phyloP scores from a whole-genome alignment of 2,113 vertebrate species.

The Passer domesticus region DNA sequence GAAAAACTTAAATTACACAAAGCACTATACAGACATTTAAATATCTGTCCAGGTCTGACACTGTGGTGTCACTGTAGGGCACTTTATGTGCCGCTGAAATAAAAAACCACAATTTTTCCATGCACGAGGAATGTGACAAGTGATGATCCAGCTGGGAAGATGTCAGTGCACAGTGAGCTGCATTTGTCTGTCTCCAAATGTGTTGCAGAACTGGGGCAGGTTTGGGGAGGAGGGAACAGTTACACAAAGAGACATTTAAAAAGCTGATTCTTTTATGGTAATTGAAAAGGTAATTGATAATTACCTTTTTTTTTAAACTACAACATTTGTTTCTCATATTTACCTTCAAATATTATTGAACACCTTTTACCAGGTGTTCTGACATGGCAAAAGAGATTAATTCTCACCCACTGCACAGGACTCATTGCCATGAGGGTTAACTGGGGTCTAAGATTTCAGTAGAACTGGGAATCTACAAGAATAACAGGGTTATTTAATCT shows the following conservation, averaged over 20 bases:
- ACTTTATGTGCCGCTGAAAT: not conserved
- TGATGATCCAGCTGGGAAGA: not conserved
- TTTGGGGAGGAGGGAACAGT: not conserved
- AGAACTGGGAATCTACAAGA: not conserved
- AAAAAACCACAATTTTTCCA: not conserved
- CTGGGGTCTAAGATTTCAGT: not conserved
- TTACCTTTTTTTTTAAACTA: not conserved
- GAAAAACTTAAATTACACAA: not conserved
- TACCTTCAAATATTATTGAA: not conserved
- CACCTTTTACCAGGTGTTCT: not conserved
- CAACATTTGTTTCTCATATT: not conserved
- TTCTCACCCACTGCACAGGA: not conserved
- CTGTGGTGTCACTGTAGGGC: not conserved
- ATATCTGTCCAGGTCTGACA: not conserved
- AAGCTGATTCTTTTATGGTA: not conserved
- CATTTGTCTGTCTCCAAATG: not conserved
- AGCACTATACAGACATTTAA: not conserved
- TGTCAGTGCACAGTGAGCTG: not conserved
- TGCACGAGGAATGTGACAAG: not conserved
- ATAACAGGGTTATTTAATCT: not conserved
- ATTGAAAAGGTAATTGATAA: not conserved
- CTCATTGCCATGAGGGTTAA: not conserved
- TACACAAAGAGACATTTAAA: not conserved
- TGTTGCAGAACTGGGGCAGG: not conserved
- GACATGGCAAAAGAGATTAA: not conserved